phyloP scores from a whole-genome alignment of 2,797 vertebrate species.

The Thamnophis elegans region DNA sequence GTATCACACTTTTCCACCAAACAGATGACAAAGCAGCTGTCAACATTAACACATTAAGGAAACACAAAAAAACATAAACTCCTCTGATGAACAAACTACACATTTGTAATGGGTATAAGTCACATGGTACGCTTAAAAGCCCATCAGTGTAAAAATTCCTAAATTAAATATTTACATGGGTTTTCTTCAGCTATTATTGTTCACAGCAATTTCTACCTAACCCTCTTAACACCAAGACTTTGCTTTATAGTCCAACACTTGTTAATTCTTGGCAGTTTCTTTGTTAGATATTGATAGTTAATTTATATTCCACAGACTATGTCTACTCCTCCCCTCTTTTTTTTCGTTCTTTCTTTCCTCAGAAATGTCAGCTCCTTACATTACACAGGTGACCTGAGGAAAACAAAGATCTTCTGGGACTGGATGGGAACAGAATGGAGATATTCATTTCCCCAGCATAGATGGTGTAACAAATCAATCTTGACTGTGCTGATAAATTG shows the following conservation, averaged over 20 bases:
- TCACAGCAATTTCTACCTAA: neutral
- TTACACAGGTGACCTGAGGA: constrained; percentile 61
- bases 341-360: constrained; percentile 48
- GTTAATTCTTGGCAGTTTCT: constrained; percentile 33
- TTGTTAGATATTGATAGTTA: constrained; percentile 48
- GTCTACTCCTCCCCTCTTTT: neutral
- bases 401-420: constrained; percentile 61
- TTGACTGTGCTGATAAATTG: constrained; percentile 57
- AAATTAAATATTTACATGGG: neutral
- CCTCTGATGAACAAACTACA: neutral
- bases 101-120: neutral
- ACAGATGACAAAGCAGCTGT: neutral
- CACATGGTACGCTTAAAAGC: neutral
- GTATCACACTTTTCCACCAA: neutral
- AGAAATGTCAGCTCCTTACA: constrained; percentile 58
- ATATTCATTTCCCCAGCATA: constrained; percentile 55
- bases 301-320: constrained; percentile 41
- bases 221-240: neutral
- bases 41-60: neutral
- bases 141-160: neutral
- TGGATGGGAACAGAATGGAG: constrained; percentile 44
- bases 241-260: constrained; percentile 40
- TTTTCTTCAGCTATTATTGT: neutral
- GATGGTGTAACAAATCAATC: constrained; percentile 60
- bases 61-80: neutral